Evolutionary conservation across 2,888 invertebrate genomes (phyloP), one percentile per base, ranked within the genome.

Genomic region (Polymixis flavicincta): DNA sequence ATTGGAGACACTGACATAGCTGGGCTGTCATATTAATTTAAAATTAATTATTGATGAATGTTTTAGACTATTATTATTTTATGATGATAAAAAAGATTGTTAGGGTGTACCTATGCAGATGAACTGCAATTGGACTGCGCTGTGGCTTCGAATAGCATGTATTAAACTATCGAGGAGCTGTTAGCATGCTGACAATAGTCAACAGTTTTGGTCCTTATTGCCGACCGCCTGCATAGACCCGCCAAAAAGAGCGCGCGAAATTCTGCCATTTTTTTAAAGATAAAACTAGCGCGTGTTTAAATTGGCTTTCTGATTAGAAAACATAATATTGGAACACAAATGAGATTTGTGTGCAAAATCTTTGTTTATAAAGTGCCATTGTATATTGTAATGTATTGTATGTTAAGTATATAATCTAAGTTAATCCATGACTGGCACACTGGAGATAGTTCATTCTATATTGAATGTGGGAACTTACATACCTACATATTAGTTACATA

Each of bases 351-450:
- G 85, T 71, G 69, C 55, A 13, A 82, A 80, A 76, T 84, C 52
- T 75, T 80, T 78, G 76, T 85, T 83, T 80, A 74, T 54, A 66
- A 83, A 84, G 88, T 88, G 88, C 88, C 88, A 88, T 88, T 88
- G 76, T 83, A 81, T 83, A 84, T 77, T 85, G 60, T 87, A 82
- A 82, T 78, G 73, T 67, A 79, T 64, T 87, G 84, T 89, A 89
- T 79, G 74, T 85, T 87, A 87, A 71, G 71, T 85, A 81, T 83
- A 82, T 45, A 45, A 45, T 80, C 70, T 85, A 80, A 83, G 79
- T 75, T 87, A 77, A 85, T 88, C 89, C 91, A 92, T 92, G 92
- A 92, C 90, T 88, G 82, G 83, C 79, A 66, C 84, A 78, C 37
- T 76, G 76, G 77, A 73, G 84, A 80, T 85, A 81, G 86, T 87